Conservation (phyloP, 2,113 vertebrate genomes). For the Tupaia chinensis region DNA sequence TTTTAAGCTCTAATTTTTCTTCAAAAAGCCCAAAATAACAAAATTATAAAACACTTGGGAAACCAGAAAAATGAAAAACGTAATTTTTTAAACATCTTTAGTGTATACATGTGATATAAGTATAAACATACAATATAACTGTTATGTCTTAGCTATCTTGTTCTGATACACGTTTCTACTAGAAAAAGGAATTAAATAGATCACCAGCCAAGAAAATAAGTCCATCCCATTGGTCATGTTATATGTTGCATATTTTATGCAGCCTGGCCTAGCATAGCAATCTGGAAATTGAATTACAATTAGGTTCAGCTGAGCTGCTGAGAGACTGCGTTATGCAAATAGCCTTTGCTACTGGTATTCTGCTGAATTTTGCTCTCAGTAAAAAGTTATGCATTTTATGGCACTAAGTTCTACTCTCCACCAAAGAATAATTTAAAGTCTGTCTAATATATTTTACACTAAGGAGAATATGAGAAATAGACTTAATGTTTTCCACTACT, state of each 20-base stretch:
- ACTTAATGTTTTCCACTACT: conserved; percentile 43
- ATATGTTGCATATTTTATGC: conserved; percentile 72
- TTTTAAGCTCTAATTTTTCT: conserved; percentile 65
- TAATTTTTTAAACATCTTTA: conserved; percentile 37
- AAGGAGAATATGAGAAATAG: background rate
- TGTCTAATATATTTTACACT: background rate
- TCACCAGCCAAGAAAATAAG: conserved; percentile 65
- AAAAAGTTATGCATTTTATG: conserved; percentile 66
- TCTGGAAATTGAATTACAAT: conserved; percentile 78
- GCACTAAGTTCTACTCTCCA: conserved; percentile 41
- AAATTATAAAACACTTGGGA: background rate
- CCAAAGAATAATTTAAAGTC: conserved; percentile 56
- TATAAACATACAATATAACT: conserved; percentile 43
- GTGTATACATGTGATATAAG: background rate
- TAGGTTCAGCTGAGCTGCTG: conserved; percentile 75
- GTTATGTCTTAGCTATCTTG: conserved; percentile 14
- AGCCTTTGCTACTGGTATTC: conserved; percentile 61
- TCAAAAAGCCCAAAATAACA: conserved; percentile 71
- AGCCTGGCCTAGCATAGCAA: conserved; percentile 39
- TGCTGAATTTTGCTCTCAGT: conserved; percentile 70
- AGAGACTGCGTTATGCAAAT: conserved; percentile 75
- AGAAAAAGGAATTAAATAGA: conserved; percentile 58
- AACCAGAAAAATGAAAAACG: conserved; percentile 45
- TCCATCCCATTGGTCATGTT: conserved; percentile 55
- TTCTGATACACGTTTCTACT: conserved; percentile 28